Percentiles rank a stretch among this genome's conserved stretches.
These are phyloP conservation scores for Dasyurus viverrinus DNA, from an alignment of 2,113 vertebrate genomes.

Conservation along the genomic window DNA sequence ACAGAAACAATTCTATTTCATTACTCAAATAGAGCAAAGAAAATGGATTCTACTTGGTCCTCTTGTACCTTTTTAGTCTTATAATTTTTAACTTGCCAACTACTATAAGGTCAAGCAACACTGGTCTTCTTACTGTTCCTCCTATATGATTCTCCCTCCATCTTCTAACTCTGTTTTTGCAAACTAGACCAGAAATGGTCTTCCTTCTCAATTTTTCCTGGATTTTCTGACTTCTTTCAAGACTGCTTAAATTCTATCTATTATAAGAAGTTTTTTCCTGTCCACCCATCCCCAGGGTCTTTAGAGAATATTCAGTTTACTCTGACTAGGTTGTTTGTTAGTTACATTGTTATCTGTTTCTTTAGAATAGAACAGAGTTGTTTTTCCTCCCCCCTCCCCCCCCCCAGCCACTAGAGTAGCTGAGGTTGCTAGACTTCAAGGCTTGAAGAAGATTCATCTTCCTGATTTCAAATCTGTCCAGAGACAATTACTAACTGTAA, in stretches of 20 bases:
- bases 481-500: too few species aligned
- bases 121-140: background rate
- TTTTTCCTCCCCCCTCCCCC: background rate
- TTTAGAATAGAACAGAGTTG: background rate
- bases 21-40: background rate
- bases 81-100: background rate
- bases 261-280: background rate
- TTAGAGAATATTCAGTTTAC: background rate
- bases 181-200: background rate
- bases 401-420: too few species aligned
- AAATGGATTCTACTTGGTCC: background rate
- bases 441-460: too few species aligned
- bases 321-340: background rate
- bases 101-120: background rate
- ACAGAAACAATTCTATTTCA: background rate
- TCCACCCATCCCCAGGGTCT: too few species aligned
- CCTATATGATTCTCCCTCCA: background rate
- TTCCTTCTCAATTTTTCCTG: background rate
- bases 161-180: background rate
- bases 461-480: too few species aligned
- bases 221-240: background rate
- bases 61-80: background rate
- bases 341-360: background rate
- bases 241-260: background rate
- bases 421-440: too few species aligned